Conservation (phyloP, 2,888 invertebrate species). For the Thera britannica region DNA sequence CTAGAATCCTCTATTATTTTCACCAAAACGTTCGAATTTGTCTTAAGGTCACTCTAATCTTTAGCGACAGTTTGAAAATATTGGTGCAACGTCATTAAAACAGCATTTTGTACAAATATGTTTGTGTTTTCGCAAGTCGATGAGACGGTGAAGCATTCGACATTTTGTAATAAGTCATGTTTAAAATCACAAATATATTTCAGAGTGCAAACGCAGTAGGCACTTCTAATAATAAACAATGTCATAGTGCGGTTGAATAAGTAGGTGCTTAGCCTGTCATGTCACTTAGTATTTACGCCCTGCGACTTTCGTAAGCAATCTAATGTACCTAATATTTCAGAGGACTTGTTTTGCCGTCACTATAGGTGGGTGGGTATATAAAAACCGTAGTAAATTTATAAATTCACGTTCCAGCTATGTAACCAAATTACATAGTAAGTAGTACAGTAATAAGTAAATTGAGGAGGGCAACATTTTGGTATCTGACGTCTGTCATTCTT, state of each 20-base stretch:
- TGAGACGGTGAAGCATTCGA: conserved; percentile 25
- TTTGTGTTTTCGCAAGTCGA: conserved; percentile 33
- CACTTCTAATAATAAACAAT: not conserved
- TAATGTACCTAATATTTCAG: no score
- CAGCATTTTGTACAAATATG: conserved; percentile 37
- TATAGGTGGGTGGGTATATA: no score
- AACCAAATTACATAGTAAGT: no score
- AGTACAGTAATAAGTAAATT: no score
- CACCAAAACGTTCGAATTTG: conserved; percentile 12
- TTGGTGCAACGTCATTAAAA: conserved; percentile 38
- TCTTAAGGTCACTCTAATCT: conserved; percentile 36
- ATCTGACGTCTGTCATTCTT: no score
- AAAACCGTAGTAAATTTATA: no score
- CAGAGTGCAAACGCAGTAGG: not conserved
- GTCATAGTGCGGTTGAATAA: not conserved
- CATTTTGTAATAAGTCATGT: conserved; percentile 26
- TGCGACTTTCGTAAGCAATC: no score
- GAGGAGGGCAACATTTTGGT: no score
- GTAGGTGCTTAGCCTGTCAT: not conserved
- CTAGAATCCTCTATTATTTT: not conserved
- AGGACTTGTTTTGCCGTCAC: no score
- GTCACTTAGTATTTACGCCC: no score
- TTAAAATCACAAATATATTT: conserved; percentile 1
- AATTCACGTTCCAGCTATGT: no score
- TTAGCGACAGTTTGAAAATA: conserved; percentile 32